These are phyloP conservation scores for Melanophora roralis DNA, from an alignment of 2,888 invertebrate species.

Conservation along the genomic window DNA sequence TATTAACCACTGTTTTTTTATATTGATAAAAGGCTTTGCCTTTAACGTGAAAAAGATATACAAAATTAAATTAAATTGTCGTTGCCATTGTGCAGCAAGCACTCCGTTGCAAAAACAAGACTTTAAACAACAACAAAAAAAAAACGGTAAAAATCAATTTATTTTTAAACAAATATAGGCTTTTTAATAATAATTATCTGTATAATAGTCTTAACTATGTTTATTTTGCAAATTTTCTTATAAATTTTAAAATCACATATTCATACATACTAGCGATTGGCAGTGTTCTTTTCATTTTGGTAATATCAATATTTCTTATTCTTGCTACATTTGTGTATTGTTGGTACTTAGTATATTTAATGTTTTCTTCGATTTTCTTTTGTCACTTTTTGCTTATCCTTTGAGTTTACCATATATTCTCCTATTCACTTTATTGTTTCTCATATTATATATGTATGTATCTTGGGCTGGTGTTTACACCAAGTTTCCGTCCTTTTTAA, in stretches of 20 bases:
- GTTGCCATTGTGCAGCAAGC: constrained; percentile 30
- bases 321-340: too few relatives aligned
- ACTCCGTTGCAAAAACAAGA: constrained; percentile 17
- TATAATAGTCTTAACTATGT: neutral
- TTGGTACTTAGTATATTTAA: neutral
- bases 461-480: constrained; percentile 20
- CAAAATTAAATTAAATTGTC: constrained; percentile 40
- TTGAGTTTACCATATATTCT: too few relatives aligned
- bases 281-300: too few relatives aligned
- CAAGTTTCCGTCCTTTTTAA: constrained; percentile 32
- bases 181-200: constrained; percentile 1
- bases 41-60: too few relatives aligned
- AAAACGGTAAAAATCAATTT: constrained; percentile 60
- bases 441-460: neutral
- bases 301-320: too few relatives aligned
- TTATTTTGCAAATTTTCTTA: too few relatives aligned
- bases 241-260: too few relatives aligned
- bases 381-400: constrained; percentile 30
- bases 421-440: too few relatives aligned
- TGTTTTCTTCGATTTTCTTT: neutral
- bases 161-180: too few relatives aligned
- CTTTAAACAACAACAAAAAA: neutral
- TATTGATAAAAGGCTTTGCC: neutral
- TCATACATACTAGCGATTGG: too few relatives aligned
- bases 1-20: constrained; percentile 10